Evolutionary conservation across 2,797 vertebrate genomes (phyloP).

Genomic region (Alectoris magna): DNA sequence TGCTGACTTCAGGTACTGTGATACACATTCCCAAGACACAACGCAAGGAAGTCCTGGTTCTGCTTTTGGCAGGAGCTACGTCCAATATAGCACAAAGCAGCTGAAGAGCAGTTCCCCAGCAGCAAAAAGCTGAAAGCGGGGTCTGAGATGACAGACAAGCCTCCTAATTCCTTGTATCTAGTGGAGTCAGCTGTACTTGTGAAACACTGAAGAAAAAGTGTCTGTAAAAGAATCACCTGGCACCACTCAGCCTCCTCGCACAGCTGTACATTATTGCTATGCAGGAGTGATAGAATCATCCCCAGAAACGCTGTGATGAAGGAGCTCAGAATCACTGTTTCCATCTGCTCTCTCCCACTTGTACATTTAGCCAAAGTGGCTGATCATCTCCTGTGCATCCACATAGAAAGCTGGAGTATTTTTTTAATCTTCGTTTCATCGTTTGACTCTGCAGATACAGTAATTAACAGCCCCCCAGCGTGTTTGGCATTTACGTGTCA

Average conservation of each 20-base stretch:
- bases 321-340: not conserved
- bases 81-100: rapidly evolving
- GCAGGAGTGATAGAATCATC: not conserved
- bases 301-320: not conserved
- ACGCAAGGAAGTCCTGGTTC: not conserved
- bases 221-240: not conserved
- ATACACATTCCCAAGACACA: not conserved
- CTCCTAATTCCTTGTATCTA: not conserved
- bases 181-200: not conserved
- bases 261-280: not conserved
- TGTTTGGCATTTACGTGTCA: not conserved
- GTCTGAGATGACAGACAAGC: not conserved
- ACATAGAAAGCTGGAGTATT: not conserved
- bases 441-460: not conserved
- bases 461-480: not conserved
- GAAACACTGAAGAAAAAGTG: not conserved
- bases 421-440: not conserved
- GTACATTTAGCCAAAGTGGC: not conserved
- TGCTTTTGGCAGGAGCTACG: not conserved
- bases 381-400: not conserved
- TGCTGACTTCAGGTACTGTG: not conserved
- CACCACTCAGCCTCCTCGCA: not conserved
- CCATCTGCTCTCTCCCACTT: not conserved
- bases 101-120: not conserved
- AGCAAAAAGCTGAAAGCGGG: not conserved